Evolutionary conservation across 1,140 invertebrate genomes (phyloP).

Genomic region (Drosophila persimilis): DNA sequence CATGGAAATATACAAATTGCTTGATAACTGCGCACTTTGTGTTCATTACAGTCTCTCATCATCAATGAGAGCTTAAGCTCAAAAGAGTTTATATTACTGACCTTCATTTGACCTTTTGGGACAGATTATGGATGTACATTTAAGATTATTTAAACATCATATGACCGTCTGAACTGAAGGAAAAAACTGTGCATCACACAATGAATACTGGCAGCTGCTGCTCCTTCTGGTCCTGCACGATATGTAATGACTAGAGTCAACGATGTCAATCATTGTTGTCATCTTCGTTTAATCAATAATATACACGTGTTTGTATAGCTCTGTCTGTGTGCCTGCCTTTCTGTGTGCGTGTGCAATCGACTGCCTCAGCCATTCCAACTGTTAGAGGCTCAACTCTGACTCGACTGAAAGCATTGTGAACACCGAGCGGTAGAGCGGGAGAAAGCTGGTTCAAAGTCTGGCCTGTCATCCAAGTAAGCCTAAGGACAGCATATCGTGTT

Average conservation of each 20-base stretch:
- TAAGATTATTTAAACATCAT: too few relatives aligned
- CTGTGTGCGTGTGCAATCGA: not conserved
- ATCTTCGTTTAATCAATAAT: conserved; percentile 27
- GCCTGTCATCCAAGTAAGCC: conserved; percentile 12
- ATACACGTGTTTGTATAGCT: not conserved
- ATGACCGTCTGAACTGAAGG: too few relatives aligned
- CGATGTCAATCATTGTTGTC: conserved; percentile 39
- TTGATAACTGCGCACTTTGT: too few relatives aligned
- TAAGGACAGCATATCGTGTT: not conserved
- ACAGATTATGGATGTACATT: too few relatives aligned
- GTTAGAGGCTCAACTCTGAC: conserved; percentile 1
- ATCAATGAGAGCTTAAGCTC: too few relatives aligned
- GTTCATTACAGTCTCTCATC: too few relatives aligned
- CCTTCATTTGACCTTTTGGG: too few relatives aligned
- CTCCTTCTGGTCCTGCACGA: not conserved
- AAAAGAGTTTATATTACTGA: too few relatives aligned
- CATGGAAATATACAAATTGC: too few relatives aligned
- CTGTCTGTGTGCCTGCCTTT: conserved; percentile 1
- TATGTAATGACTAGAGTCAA: not conserved
- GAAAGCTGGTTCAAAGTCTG: not conserved
- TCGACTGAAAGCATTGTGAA: conserved; percentile 2
- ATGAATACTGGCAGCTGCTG: too few relatives aligned
- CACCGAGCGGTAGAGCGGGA: too few relatives aligned
- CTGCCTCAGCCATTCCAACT: conserved; percentile 6
- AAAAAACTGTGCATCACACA: not conserved